Percentiles rank a stretch among this genome's conserved stretches.
phyloP scores from a whole-genome alignment of 2,797 vertebrate genomes.

The Myotis findleyi region DNA sequence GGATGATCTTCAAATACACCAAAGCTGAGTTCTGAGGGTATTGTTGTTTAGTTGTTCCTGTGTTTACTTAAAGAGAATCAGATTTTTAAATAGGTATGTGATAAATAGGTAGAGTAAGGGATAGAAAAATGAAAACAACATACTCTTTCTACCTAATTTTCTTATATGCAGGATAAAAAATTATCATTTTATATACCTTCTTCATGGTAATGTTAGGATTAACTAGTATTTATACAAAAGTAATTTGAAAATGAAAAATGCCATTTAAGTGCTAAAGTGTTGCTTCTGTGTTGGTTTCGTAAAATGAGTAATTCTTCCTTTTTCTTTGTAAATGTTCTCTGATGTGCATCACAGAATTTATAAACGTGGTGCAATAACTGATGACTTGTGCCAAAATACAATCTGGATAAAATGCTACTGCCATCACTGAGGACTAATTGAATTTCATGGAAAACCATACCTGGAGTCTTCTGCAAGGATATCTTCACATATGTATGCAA shows the following conservation, averaged over 20 bases:
- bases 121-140: neutral
- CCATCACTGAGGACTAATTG: fast-evolving
- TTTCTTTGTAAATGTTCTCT: conserved; percentile 53
- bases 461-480: neutral
- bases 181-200: conserved; percentile 39
- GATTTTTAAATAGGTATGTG: neutral
- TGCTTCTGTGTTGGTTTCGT: conserved; percentile 63
- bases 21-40: neutral
- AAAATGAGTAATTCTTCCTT: conserved; percentile 59
- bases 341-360: conserved; percentile 42
- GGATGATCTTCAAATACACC: neutral
- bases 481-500: neutral
- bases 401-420: neutral
- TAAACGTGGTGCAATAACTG: neutral
- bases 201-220: conserved; percentile 33
- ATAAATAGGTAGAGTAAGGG: neutral
- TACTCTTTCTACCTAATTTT: conserved; percentile 15
- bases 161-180: conserved; percentile 4
- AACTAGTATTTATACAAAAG: conserved; percentile 56
- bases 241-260: conserved; percentile 55
- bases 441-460: neutral
- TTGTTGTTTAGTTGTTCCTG: neutral
- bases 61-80: neutral
- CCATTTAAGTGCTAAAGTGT: conserved; percentile 48
- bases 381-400: neutral